These are phyloP conservation scores for Phorcus lineatus DNA, from an alignment of 2,888 invertebrate genomes.

Conservation along the genomic window DNA sequence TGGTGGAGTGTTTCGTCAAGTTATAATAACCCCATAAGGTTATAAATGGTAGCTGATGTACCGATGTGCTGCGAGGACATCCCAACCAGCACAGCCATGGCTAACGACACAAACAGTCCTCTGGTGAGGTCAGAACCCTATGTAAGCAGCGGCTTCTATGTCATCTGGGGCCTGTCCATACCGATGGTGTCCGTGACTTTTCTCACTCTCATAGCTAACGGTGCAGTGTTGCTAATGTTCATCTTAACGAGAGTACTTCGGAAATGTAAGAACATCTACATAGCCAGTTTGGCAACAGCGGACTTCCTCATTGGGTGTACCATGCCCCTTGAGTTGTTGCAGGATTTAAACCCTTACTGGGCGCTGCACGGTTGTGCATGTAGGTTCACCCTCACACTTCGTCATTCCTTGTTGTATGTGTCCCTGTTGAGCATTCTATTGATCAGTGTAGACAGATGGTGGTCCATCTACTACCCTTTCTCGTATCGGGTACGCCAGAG, in stretches of 20 bases:
- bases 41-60: neutral
- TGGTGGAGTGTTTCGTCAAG: neutral
- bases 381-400: constrained; percentile 49
- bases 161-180: constrained; percentile 39
- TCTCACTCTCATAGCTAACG: constrained; percentile 59
- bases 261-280: constrained; percentile 63
- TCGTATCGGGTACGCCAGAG: constrained; percentile 62
- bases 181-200: constrained; percentile 55
- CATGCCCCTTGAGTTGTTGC: constrained; percentile 57
- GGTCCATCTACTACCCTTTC: constrained; percentile 67
- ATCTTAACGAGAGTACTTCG: constrained; percentile 51
- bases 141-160: constrained; percentile 27
- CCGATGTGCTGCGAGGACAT: neutral
- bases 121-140: neutral
- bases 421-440: constrained; percentile 65
- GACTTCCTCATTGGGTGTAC: constrained; percentile 62
- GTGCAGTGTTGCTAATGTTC: constrained; percentile 61
- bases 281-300: constrained; percentile 63
- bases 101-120: constrained; percentile 32
- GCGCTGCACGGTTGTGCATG: constrained; percentile 45
- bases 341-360: constrained; percentile 52
- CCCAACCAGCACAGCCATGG: constrained; percentile 25
- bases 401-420: constrained; percentile 57
- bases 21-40: neutral
- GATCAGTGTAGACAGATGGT: constrained; percentile 66